These are phyloP conservation scores for Caiman crocodilus DNA, from an alignment of 2,797 vertebrate species.

Conservation along the genomic window DNA sequence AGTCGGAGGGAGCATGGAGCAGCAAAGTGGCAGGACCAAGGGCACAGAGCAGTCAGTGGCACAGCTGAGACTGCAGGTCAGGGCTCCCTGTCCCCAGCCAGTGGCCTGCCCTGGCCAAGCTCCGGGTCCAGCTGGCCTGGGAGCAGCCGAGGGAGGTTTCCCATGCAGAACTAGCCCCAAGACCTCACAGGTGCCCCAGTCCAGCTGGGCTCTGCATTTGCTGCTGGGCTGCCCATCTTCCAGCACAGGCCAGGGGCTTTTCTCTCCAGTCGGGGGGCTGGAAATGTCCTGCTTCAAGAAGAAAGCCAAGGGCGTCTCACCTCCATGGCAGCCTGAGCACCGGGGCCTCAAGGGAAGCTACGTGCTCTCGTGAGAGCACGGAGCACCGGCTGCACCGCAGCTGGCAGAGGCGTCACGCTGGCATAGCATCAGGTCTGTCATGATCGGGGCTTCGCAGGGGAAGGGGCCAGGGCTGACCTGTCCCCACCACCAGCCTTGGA, in stretches of 20 bases:
- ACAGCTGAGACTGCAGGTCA: neutral
- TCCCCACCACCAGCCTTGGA: neutral
- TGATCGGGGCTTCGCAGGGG: neutral
- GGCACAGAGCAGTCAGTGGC: neutral
- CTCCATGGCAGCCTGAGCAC: neutral
- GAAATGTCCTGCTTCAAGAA: too few species aligned
- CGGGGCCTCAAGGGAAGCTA: neutral
- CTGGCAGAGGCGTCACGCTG: neutral
- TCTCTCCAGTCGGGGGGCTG: neutral
- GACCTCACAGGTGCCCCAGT: too few species aligned
- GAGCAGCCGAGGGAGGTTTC: too few species aligned
- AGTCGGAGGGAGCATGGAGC: neutral
- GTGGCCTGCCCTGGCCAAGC: neutral
- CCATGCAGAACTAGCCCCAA: too few species aligned
- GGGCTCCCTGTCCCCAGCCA: neutral
- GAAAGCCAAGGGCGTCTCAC: too few species aligned
- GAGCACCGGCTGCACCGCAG: neutral
- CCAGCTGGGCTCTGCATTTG: too few species aligned
- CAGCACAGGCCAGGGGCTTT: neutral
- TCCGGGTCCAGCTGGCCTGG: too few species aligned
- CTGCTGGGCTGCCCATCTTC: too few species aligned
- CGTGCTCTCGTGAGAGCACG: neutral
- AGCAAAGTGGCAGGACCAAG: neutral
- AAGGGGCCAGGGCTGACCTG: neutral
- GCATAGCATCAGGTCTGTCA: neutral